A percentile compares a stretch with the other conserved stretches of the same genome.
Conservation (phyloP, 2,113 vertebrate genomes). For the Anser brachyrhynchus region DNA sequence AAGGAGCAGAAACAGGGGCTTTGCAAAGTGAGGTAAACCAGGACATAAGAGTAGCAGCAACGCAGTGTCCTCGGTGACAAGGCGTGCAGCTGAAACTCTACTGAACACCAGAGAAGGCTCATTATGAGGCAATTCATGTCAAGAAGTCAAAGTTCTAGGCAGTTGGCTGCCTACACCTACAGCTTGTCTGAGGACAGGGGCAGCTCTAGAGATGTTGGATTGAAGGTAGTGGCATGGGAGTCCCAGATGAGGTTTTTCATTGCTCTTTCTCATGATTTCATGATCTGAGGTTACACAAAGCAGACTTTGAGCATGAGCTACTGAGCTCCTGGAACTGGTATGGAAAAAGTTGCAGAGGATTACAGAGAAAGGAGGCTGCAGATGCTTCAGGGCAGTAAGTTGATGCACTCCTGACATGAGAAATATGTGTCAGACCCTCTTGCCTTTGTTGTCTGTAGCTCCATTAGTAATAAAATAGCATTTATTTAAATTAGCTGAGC, state of each 20-base stretch:
- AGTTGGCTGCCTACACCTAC: background rate
- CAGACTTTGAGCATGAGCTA: background rate
- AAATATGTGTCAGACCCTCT: background rate
- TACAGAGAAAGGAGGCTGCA: rapidly evolving
- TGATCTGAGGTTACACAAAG: background rate
- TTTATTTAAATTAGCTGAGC: background rate
- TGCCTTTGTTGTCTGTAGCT: background rate
- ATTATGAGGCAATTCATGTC: background rate
- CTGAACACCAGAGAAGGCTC: background rate
- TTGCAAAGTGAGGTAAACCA: background rate
- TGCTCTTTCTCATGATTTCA: background rate
- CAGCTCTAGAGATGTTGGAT: rapidly evolving
- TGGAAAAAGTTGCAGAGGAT: background rate
- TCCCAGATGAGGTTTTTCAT: background rate
- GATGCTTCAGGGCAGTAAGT: no score
- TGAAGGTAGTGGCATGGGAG: background rate
- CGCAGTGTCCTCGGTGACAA: rapidly evolving
- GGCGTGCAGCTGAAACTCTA: background rate
- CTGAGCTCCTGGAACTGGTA: background rate
- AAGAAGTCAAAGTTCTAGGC: background rate
- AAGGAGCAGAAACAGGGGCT: background rate
- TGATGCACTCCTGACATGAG: background rate
- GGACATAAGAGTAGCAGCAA: background rate
- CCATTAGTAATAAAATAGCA: background rate
- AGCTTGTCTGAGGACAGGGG: background rate